Evolutionary conservation across 2,888 invertebrate species (phyloP), one percentile per base, ranked within the genome.

Genomic region (Temnothorax rugatulus): DNA sequence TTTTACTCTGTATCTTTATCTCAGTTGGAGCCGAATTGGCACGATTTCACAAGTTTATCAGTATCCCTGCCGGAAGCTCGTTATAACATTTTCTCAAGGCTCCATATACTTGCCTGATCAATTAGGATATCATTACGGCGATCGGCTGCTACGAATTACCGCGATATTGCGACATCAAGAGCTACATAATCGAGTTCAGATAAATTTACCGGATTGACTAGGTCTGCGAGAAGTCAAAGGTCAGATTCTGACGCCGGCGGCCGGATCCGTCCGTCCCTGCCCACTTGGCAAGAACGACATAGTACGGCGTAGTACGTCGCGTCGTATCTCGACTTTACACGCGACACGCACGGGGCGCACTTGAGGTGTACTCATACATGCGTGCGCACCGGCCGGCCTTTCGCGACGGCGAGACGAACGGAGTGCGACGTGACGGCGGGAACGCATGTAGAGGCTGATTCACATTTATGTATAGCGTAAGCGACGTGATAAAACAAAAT

Each of bases 261-360:
- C 52, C 54, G 64, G 71, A 66, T 57, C 61, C 76, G 81, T 84
- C 81, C 87, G 84, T 82, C 57, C 71, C 87, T 82, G 87, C 69
- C 82, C 71, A 68, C 88, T 73, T 84, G 83, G 69, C 77, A 84
- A 85, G 83, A 86, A 82, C 86, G 68, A 81, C 82, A 83, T 84
- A 84, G 86, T 84, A 81, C 88, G 84, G 73, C 84, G 87, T 86
- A 79, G 69, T 82, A 75, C 68, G 69, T 59, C 84, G 82, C 61
- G 69, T 54, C 84, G 82, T 74, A 74, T 84, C 77, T 63, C 77
- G 69, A n/a, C 34, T 61, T 69, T 66, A 83, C 86, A 76, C 86
- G 83, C 69, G 50, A 57, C 74, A 76, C 82, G 71, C 76, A 66
- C 38, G 18, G 66, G 4, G 38, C 63, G 66, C 85, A 73, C 76